Percentiles rank a stretch among this genome's conserved stretches.
phyloP scores from a whole-genome alignment of 64 coral and sea anemone genomes.

The Anthopleura sola region DNA sequence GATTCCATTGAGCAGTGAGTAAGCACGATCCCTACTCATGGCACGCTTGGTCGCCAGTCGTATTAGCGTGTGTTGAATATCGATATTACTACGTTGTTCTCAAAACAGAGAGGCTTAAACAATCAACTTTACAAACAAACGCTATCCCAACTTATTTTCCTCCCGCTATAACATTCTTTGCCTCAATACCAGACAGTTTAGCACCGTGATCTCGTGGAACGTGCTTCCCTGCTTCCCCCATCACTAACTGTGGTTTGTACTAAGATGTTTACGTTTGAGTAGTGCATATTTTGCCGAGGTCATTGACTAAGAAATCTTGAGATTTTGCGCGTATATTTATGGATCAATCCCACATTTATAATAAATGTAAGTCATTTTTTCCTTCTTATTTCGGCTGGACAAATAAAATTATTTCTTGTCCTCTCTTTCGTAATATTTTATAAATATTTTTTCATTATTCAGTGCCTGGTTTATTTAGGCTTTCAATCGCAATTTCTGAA shows the following conservation, averaged over 20 bases:
- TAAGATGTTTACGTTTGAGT: neutral
- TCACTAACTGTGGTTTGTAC: neutral
- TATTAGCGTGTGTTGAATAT: neutral
- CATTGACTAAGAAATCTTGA: neutral
- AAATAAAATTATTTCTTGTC: too few relatives aligned
- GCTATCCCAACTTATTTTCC: neutral
- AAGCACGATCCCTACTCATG: neutral
- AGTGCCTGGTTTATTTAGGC: too few relatives aligned
- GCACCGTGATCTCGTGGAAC: neutral
- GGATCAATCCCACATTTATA: neutral
- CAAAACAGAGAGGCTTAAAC: neutral
- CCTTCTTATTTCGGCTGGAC: neutral
- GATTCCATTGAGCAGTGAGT: neutral
- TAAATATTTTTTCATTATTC: too few relatives aligned
- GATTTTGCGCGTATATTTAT: neutral
- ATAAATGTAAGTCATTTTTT: neutral
- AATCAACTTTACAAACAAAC: neutral
- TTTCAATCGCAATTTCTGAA: too few relatives aligned
- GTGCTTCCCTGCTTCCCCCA: neutral
- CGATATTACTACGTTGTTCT: neutral
- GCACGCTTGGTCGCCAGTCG: neutral
- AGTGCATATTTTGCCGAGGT: neutral
- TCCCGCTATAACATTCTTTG: neutral
- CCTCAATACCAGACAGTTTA: neutral
- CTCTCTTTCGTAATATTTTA: too few relatives aligned